Percentiles rank a stretch among this genome's conserved stretches.
Evolutionary conservation across 2,888 invertebrate species (phyloP).

Genomic region (Muscina levida): DNA sequence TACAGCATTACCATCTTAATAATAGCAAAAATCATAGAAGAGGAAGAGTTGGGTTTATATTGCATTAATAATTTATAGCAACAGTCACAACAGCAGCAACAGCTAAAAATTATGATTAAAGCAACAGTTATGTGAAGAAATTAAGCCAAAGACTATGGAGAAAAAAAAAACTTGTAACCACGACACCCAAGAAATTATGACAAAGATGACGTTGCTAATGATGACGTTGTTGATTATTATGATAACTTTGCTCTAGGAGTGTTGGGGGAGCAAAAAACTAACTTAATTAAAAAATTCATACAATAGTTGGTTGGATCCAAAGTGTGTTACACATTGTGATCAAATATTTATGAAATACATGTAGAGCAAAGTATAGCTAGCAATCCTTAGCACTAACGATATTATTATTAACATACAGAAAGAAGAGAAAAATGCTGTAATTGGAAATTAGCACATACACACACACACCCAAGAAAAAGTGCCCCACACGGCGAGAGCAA

Average conservation of each 20-base stretch:
- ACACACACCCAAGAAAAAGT: too few relatives aligned
- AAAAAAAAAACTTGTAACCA: slow-evolving; percentile 11
- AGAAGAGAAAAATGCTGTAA: slow-evolving; percentile 51
- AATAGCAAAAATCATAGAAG: slow-evolving; percentile 11
- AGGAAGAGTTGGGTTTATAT: slow-evolving; percentile 33
- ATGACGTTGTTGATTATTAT: not conserved
- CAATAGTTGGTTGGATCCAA: not conserved
- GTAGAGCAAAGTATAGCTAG: too few relatives aligned
- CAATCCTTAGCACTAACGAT: not conserved
- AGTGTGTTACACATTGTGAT: slow-evolving; percentile 11
- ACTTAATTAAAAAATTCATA: slow-evolving; percentile 37
- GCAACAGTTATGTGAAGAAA: slow-evolving; percentile 74
- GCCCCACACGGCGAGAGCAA: too few relatives aligned
- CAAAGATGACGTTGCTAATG: not conserved
- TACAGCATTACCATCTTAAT: not conserved
- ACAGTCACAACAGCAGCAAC: too few relatives aligned
- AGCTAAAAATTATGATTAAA: slow-evolving; percentile 69
- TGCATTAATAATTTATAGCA: slow-evolving; percentile 75
- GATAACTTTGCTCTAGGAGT: slow-evolving; percentile 6
- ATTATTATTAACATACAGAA: not conserved
- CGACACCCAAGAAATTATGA: slow-evolving; percentile 4
- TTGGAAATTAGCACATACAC: slow-evolving; percentile 29
- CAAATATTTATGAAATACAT: slow-evolving; percentile 10
- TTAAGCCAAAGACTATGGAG: slow-evolving; percentile 65
- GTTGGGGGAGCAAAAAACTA: slow-evolving; percentile 27